Evolutionary conservation across 2,797 vertebrate species (phyloP).

Genomic region (Hylomyscus alleni): DNA sequence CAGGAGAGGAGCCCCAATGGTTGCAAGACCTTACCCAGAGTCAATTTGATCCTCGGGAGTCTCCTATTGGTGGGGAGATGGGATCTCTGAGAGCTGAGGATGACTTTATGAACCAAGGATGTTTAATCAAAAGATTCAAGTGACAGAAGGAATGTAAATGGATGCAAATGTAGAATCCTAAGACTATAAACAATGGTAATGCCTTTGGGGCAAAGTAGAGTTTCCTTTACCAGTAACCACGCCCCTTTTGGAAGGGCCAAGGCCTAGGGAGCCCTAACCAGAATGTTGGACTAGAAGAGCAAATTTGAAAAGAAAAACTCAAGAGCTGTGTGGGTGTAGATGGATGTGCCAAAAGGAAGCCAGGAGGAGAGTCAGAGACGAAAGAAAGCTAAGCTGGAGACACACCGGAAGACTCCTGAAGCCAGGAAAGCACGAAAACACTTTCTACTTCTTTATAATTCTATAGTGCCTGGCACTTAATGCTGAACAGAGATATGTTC

Average conservation of each 20-base stretch:
- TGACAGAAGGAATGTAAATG: background rate
- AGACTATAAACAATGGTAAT: background rate
- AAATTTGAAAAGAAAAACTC: background rate
- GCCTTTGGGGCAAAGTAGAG: background rate
- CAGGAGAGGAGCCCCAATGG: background rate
- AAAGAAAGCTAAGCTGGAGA: background rate
- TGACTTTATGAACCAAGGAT: slow-evolving; percentile 35
- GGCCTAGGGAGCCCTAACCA: background rate
- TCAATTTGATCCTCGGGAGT: background rate
- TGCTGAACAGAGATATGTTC: background rate
- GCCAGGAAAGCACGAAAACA: background rate
- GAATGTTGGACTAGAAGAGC: background rate
- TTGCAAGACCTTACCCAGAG: background rate
- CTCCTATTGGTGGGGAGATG: background rate
- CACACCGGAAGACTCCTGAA: background rate
- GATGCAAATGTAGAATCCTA: background rate
- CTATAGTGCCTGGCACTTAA: background rate
- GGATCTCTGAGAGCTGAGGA: background rate
- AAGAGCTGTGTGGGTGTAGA: background rate
- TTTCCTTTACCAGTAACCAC: background rate
- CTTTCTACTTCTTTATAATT: background rate
- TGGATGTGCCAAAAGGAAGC: too few species aligned
- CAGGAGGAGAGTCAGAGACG: background rate
- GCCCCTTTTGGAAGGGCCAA: background rate
- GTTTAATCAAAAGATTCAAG: background rate